These are phyloP conservation scores for Dolichallabes microphthalmus DNA, from an alignment of 2,113 vertebrate species.

Conservation along the genomic window DNA sequence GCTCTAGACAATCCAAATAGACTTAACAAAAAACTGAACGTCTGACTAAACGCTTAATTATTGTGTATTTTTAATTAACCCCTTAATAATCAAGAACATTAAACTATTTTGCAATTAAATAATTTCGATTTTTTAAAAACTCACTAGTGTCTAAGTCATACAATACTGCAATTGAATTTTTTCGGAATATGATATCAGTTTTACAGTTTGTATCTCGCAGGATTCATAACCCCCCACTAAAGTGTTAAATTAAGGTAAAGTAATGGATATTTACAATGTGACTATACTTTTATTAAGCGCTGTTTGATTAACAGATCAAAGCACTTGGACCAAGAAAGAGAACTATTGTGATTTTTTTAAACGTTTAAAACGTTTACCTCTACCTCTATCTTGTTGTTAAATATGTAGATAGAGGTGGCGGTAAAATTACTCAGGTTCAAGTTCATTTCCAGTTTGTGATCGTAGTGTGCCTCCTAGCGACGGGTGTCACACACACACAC, in stretches of 20 bases:
- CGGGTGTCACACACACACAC: slow-evolving; percentile 60
- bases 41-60: neutral
- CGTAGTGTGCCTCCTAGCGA: slow-evolving; percentile 95
- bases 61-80: neutral
- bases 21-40: neutral
- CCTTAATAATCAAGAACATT: too few relatives aligned
- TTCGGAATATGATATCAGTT: too few relatives aligned
- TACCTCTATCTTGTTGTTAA: slow-evolving; percentile 68
- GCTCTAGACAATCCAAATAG: neutral
- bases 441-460: slow-evolving; percentile 84
- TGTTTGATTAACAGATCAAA: neutral
- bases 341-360: slow-evolving; percentile 22
- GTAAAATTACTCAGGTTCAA: slow-evolving; percentile 84
- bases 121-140: too few relatives aligned
- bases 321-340: neutral
- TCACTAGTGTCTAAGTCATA: too few relatives aligned
- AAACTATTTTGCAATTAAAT: too few relatives aligned
- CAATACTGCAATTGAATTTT: too few relatives aligned
- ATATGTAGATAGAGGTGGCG: slow-evolving; percentile 69
- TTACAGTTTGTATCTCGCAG: too few relatives aligned
- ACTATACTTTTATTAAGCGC: neutral
- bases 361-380: slow-evolving; percentile 47
- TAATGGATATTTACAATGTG: neutral
- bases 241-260: neutral
- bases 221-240: too few relatives aligned